Conservation (phyloP, 2,113 vertebrate species). For the Takifugu bimaculatus region DNA sequence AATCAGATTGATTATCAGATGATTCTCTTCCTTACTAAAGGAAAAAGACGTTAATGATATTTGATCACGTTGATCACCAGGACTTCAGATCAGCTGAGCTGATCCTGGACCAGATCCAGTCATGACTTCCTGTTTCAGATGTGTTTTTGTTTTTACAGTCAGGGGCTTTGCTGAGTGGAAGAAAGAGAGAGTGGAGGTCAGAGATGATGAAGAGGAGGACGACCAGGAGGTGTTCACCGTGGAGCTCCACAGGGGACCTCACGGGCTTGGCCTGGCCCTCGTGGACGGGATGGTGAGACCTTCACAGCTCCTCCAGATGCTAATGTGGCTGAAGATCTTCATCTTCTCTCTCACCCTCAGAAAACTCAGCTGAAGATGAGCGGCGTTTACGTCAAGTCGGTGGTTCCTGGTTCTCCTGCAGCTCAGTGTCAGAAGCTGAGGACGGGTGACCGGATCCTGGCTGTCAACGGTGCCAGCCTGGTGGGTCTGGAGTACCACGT, state of each 20-base stretch:
- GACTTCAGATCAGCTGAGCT: no score
- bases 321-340: no score
- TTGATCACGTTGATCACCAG: no score
- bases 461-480: conserved; percentile 76
- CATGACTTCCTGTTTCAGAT: not conserved
- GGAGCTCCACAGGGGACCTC: conserved; percentile 72
- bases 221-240: conserved; percentile 74
- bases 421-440: conserved; percentile 62
- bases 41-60: no score
- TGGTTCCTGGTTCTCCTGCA: conserved; percentile 76
- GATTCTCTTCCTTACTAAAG: no score
- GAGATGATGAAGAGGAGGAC: conserved; percentile 54
- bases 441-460: conserved; percentile 76
- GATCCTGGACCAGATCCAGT: not conserved
- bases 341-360: conserved; percentile 31
- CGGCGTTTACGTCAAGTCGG: conserved; percentile 77
- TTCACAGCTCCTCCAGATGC: not conserved
- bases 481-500: conserved; percentile 74
- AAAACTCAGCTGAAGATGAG: conserved; percentile 68
- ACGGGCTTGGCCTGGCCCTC: conserved; percentile 75
- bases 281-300: conserved; percentile 73
- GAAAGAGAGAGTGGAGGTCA: conserved; percentile 14
- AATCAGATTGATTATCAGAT: no score
- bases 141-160: conserved; percentile 24
- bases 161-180: conserved; percentile 25